phyloP scores from a whole-genome alignment of 2,797 vertebrate genomes.

The Phataginus tetradactyla region DNA sequence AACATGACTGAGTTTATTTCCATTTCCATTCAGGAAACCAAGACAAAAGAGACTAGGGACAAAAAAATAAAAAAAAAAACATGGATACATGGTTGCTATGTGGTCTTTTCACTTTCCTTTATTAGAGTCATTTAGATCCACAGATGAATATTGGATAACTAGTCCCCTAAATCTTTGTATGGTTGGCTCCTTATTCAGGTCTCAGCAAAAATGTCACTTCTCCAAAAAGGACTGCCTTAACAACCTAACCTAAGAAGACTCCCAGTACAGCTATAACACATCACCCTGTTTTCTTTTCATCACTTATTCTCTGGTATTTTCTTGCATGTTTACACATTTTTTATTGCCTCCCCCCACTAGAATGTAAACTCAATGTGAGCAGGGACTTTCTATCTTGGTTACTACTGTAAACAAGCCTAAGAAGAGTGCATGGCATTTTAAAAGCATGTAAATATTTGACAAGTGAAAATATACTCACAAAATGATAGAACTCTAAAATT shows the following conservation, averaged over 20 bases:
- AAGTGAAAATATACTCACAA: slow-evolving; percentile 1
- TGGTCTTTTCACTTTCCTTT: not conserved
- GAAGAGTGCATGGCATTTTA: not conserved
- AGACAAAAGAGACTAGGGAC: slow-evolving; percentile 18
- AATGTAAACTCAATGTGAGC: not conserved
- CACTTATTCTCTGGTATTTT: not conserved
- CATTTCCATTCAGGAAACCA: slow-evolving; percentile 27
- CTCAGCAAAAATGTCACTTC: slow-evolving; percentile 22
- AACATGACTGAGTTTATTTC: not conserved
- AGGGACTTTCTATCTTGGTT: not conserved
- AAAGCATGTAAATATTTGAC: slow-evolving; percentile 9
- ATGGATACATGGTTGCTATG: not conserved
- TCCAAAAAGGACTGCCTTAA: not conserved
- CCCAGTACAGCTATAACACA: not conserved
- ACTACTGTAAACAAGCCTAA: not conserved
- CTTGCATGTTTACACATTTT: not conserved
- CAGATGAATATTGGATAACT: not conserved
- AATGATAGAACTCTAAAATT: slow-evolving; percentile 8
- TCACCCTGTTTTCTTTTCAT: not conserved
- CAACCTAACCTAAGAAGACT: not conserved
- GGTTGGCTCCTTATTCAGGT: not conserved
- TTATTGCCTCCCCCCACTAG: not conserved
- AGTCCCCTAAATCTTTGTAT: not conserved
- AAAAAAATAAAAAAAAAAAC: not conserved
- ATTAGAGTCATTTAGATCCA: not conserved